Conservation (phyloP, 2,888 invertebrate species). For the Parnassius mnemosyne region DNA sequence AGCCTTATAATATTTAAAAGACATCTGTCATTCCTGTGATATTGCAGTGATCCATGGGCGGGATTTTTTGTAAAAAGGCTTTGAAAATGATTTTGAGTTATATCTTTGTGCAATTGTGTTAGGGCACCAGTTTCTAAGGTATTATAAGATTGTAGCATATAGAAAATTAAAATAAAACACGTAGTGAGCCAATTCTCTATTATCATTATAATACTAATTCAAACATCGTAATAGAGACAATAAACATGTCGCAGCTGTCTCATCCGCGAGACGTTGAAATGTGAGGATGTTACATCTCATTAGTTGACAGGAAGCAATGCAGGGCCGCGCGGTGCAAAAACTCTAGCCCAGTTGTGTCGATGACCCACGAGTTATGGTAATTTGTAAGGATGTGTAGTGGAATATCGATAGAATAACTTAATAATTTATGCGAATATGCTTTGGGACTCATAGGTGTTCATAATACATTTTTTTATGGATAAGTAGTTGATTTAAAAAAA, state of each 20-base stretch:
- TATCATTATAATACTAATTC: too few relatives aligned
- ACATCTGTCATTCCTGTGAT: too few relatives aligned
- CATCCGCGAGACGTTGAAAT: slow-evolving; percentile 32
- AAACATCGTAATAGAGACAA: slow-evolving; percentile 4
- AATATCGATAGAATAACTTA: slow-evolving; percentile 17
- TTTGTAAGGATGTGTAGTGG: slow-evolving; percentile 28
- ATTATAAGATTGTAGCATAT: not conserved
- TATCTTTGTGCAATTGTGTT: too few relatives aligned
- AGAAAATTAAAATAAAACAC: not conserved
- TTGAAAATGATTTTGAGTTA: too few relatives aligned
- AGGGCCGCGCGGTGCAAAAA: slow-evolving; percentile 50
- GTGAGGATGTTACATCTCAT: slow-evolving; percentile 56
- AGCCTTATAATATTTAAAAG: too few relatives aligned
- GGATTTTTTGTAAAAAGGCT: too few relatives aligned
- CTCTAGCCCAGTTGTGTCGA: slow-evolving; percentile 41
- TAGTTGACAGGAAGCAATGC: slow-evolving; percentile 52
- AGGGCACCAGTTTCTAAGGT: too few relatives aligned
- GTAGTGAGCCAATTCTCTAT: not conserved
- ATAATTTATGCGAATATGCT: too few relatives aligned
- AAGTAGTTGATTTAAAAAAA: too few relatives aligned
- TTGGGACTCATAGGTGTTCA: too few relatives aligned
- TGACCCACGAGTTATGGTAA: slow-evolving; percentile 32
- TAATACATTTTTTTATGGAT: too few relatives aligned
- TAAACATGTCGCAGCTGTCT: slow-evolving; percentile 17
- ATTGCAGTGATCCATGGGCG: too few relatives aligned